A percentile compares a stretch with the other conserved stretches of the same genome.
phyloP scores from a whole-genome alignment of 2,113 vertebrate species.

The Regulus satrapa region DNA sequence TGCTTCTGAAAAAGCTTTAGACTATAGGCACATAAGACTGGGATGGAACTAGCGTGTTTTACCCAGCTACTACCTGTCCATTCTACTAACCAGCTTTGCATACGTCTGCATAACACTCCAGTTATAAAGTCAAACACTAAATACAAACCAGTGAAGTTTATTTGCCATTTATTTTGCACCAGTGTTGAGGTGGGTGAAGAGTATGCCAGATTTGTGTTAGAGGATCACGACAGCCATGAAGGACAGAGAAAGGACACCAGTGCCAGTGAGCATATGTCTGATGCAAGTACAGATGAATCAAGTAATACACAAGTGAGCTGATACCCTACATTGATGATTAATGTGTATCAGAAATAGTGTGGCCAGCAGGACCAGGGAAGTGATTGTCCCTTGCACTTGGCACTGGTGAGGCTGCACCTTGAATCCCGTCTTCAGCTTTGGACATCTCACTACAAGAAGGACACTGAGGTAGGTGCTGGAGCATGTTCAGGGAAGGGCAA shows the following conservation, averaged over 20 bases:
- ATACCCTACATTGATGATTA: neutral
- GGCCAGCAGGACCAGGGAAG: neutral
- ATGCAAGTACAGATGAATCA: neutral
- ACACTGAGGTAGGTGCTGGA: neutral
- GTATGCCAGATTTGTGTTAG: neutral
- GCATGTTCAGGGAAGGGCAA: fast-evolving
- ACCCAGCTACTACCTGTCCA: neutral
- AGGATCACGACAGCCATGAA: neutral
- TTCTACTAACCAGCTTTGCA: neutral
- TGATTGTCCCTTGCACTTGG: neutral
- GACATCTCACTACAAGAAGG: neutral
- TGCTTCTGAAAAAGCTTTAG: neutral
- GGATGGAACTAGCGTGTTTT: neutral
- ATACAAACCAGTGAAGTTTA: neutral
- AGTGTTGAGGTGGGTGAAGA: neutral
- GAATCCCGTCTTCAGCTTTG: neutral
- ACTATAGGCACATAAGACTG: neutral
- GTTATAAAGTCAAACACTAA: neutral
- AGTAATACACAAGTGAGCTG: neutral
- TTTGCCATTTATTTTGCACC: neutral
- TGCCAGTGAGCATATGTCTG: neutral
- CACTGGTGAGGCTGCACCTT: neutral
- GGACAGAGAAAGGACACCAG: neutral
- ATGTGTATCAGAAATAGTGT: neutral
- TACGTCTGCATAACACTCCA: neutral